Evolutionary conservation across 2,797 vertebrate species (phyloP), one percentile per base, ranked within the genome.

Genomic region (Cossypha niveicapilla): DNA sequence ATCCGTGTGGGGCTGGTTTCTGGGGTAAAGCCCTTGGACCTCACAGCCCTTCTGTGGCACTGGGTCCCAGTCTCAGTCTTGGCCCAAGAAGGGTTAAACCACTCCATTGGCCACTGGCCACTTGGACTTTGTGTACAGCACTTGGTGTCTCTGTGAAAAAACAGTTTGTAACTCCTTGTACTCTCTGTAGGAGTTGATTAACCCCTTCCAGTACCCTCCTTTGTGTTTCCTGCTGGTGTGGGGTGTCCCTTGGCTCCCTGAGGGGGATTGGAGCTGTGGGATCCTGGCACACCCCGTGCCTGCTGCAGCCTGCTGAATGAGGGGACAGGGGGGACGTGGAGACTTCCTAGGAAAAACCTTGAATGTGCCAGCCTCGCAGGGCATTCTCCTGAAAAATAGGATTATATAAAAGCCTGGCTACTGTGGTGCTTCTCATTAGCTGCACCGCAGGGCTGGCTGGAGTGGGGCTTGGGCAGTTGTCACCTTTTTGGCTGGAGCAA

Each of bases 321-420:
- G 68, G 81, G 73, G 75, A 28, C 22, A 13, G 12, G 44, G 45
- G 47, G n/a, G 35, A 63, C 0, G 0, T 50, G 73, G 54, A 89
- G 25, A 32, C 78, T 57, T 73, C 6, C 1, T 6, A 24, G 78
- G 65, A 18, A 44, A 51, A 91, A 47, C 35, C 18, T 4, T 22
- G 32, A 10, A 50, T 7, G 8, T 74, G 78, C 60, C 89, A 76
- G 68, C 57, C 89, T 63, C 35, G 79, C 85, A 37, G 61, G 72
- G 56, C 68, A 19, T 35, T 86, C 74, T 88, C 48, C 86, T 79
- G 88, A 72, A 85, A 93, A 93, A 87, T 2, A 47, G 93, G 90
- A 66, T 92, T 86, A 86, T 65, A 50, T 44, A 68, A 80, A 90
- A 61, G 54, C 61, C 78, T 70, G 79, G 73, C 66, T 25, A 1